Evolutionary conservation across 2,113 vertebrate species (phyloP), one percentile per base, ranked within the genome.

Genomic region (Hyperoodon ampullatus): DNA sequence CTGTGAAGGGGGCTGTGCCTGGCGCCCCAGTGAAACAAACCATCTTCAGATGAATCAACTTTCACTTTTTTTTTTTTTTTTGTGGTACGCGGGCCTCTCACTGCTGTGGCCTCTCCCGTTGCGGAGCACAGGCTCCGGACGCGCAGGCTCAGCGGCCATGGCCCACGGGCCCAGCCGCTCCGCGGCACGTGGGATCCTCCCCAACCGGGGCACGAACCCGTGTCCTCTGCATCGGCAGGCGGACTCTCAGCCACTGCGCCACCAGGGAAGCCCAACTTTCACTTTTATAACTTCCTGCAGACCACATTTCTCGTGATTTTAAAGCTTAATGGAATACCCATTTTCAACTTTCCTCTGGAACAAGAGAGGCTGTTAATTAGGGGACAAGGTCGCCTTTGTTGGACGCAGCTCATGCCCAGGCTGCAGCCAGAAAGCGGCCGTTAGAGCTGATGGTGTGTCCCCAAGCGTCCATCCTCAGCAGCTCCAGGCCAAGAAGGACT

Each of bases 1-100:
- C 8, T 12, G 39, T 18, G 39, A 14, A 0, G 0, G 4, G 33
- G 55, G 3, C 26, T 18, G 14, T 42, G 60, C 24, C 39, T 0
- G 8, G 28, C 1, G 5, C 33, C 14, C 18, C 18, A 5, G 2
- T 16, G 28, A 47, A 63, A 42, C 42, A 21, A 60, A 14, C 53
- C 1, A 0, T 7, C 21, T 28, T 55, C 26, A 15, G 42, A 35
- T 2, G 28, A 75, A 21, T n/a, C 6, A 0, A 0, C 3, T 13
- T 44, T 35, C 33, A 1, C 21, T 14, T 44, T 11, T 50, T n/a
- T n/a, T n/a, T n/a, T n/a, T n/a, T n/a, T n/a, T n/a, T n/a, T n/a
- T n/a, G n/a, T n/a, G n/a, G n/a, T n/a, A n/a, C n/a, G n/a, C n/a
- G n/a, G n/a, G n/a, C n/a, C n/a, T n/a, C n/a, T n/a, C n/a, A n/a